A percentile compares a stretch with the other conserved stretches of the same genome.
These are phyloP conservation scores for Mythimna lalbum DNA, from an alignment of 2,888 invertebrate species.

Conservation along the genomic window DNA sequence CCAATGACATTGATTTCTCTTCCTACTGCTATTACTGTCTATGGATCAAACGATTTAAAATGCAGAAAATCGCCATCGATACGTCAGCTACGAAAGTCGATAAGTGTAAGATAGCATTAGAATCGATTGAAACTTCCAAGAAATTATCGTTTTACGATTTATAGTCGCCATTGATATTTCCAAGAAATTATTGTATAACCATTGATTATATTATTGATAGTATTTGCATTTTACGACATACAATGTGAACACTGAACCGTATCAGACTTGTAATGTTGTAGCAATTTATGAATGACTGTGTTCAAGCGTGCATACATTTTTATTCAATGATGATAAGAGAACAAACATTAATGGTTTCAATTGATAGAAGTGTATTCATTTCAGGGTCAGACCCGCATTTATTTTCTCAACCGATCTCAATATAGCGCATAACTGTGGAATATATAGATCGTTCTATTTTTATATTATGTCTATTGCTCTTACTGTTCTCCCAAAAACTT, in stretches of 20 bases:
- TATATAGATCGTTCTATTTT: background rate
- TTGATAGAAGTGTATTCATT: background rate
- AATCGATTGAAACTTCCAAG: slow-evolving; percentile 19
- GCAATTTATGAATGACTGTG: slow-evolving; percentile 36
- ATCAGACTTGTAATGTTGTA: slow-evolving; percentile 8
- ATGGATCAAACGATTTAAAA: background rate
- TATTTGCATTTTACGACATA: slow-evolving; percentile 12
- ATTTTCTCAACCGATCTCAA: background rate
- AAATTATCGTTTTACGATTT: slow-evolving; percentile 14
- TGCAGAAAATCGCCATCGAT: background rate
- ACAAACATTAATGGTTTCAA: background rate
- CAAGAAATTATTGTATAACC: slow-evolving; percentile 16
- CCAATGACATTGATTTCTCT: too few relatives aligned
- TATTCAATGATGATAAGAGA: slow-evolving; percentile 17
- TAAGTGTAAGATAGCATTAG: background rate
- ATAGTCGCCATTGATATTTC: background rate
- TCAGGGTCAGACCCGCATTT: slow-evolving; percentile 16
- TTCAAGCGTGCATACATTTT: slow-evolving; percentile 20
- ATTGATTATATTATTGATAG: slow-evolving; percentile 9
- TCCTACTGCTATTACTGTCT: too few relatives aligned
- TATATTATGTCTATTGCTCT: background rate
- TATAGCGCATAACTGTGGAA: background rate
- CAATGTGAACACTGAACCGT: slow-evolving; percentile 2
- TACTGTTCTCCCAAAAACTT: background rate
- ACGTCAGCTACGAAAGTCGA: background rate